Conservation (phyloP, 1,140 invertebrate genomes). For the Anthonomus grandis region DNA sequence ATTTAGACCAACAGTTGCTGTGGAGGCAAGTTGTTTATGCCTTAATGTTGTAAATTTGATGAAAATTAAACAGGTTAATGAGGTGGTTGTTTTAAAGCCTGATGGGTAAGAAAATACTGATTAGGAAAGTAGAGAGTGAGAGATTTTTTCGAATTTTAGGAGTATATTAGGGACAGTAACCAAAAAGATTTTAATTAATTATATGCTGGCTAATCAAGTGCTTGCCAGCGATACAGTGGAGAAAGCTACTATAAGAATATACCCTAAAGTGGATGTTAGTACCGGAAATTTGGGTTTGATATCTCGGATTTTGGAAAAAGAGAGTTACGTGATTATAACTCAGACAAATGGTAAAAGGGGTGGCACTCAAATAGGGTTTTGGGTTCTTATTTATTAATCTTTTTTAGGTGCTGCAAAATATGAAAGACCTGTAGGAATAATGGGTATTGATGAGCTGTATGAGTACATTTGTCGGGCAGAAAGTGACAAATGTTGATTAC, state of each 20-base stretch:
- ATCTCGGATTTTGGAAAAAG: constrained; percentile 75
- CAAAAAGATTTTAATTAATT: constrained; percentile 66
- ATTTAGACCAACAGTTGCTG: constrained; percentile 57
- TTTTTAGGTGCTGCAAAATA: constrained; percentile 17
- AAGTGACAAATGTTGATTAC: too few relatives aligned
- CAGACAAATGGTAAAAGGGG: constrained; percentile 39
- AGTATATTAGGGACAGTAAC: constrained; percentile 69
- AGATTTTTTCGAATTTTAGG: constrained; percentile 48
- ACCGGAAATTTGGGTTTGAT: constrained; percentile 67
- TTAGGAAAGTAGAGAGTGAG: not conserved
- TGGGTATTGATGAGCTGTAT: constrained; percentile 20
- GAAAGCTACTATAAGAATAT: constrained; percentile 69
- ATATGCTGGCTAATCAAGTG: constrained; percentile 66
- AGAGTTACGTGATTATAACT: constrained; percentile 71
- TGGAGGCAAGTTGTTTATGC: constrained; percentile 59
- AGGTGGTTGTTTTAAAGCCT: constrained; percentile 69
- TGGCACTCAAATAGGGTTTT: not conserved
- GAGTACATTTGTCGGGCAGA: constrained; percentile 10
- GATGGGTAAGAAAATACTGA: constrained; percentile 49
- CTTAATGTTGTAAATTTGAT: constrained; percentile 69
- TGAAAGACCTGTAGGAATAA: constrained; percentile 18
- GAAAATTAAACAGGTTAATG: constrained; percentile 62
- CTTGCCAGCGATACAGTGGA: constrained; percentile 60
- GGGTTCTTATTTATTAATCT: not conserved
- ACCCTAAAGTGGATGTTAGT: constrained; percentile 64